Evolutionary conservation across 2,888 invertebrate genomes (phyloP).

Genomic region (Sarcophaga caerulescens): DNA sequence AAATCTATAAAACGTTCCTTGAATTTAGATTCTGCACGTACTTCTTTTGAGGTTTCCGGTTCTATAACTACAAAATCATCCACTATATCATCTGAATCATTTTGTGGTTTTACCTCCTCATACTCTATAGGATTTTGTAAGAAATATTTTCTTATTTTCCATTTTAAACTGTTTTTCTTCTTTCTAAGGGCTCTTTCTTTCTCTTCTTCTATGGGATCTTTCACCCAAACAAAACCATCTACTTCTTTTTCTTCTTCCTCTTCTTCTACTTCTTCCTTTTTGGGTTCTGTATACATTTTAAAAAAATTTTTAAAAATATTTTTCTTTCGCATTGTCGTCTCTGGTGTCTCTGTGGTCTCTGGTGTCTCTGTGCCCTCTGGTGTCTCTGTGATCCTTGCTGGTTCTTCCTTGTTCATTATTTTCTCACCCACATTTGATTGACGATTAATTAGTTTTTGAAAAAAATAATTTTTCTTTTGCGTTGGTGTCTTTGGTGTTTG

Average conservation of each 20-base stretch:
- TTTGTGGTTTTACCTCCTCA: neutral
- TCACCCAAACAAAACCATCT: constrained; percentile 38
- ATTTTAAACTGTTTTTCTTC: neutral
- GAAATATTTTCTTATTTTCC: constrained; percentile 41
- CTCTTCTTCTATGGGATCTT: neutral
- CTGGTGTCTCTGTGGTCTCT: too few relatives aligned
- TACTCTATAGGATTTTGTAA: neutral
- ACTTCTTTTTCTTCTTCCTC: constrained; percentile 4
- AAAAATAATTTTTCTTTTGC: too few relatives aligned
- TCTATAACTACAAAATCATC: constrained; percentile 3
- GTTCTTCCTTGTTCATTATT: neutral
- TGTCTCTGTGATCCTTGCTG: neutral
- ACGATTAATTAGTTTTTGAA: too few relatives aligned
- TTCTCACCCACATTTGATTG: neutral
- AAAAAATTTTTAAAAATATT: constrained; percentile 27
- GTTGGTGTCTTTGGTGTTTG: neutral
- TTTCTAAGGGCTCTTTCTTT: neutral
- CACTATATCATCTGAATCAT: constrained; percentile 1
- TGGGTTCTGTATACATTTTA: neutral
- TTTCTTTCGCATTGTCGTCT: neutral
- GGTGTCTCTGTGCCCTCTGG: neutral
- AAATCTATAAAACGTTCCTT: constrained; percentile 69
- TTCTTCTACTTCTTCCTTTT: too few relatives aligned
- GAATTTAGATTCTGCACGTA: constrained; percentile 68
- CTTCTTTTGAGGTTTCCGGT: neutral